A percentile compares a stretch with the other conserved stretches of the same genome.
Evolutionary conservation across 1,140 invertebrate genomes (phyloP).

Genomic region (Trichogramma pretiosum): DNA sequence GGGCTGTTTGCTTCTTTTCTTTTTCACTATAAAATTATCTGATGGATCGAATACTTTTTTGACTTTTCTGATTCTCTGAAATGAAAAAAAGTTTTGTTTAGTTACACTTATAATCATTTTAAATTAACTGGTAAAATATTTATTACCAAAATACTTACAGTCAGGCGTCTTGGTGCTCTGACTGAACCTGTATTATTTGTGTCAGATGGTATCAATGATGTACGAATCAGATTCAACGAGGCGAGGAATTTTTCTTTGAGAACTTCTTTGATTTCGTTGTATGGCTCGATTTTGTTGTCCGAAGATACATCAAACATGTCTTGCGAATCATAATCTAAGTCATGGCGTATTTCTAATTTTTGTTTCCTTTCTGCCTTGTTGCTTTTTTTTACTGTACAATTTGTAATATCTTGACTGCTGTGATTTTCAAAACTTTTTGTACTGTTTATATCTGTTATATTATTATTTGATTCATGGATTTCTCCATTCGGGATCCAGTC

Average conservation of each 20-base stretch:
- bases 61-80: conserved; percentile 49
- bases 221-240: conserved; percentile 36
- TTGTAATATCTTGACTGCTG: conserved; percentile 2
- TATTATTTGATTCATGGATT: conserved; percentile 6
- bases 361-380: conserved; percentile 40
- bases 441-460: neutral
- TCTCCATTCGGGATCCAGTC: conserved; percentile 15
- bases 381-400: conserved; percentile 21
- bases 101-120: conserved; percentile 1
- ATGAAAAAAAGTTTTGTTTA: conserved; percentile 13
- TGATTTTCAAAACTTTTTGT: neutral
- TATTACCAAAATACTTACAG: conserved; percentile 26
- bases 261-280: conserved; percentile 36
- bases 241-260: conserved; percentile 37
- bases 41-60: conserved; percentile 75
- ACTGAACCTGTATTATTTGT: conserved; percentile 32
- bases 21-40: conserved; percentile 60
- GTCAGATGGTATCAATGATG: conserved; percentile 38
- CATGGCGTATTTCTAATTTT: conserved; percentile 33
- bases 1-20: conserved; percentile 55
- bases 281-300: conserved; percentile 33
- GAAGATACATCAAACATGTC: conserved; percentile 37
- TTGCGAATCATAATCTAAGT: conserved; percentile 38
- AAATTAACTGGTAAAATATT: conserved; percentile 9
- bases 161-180: conserved; percentile 41